These are phyloP conservation scores for Chromoteleia sp. DNA, from an alignment of 2,888 invertebrate species.

Conservation along the genomic window DNA sequence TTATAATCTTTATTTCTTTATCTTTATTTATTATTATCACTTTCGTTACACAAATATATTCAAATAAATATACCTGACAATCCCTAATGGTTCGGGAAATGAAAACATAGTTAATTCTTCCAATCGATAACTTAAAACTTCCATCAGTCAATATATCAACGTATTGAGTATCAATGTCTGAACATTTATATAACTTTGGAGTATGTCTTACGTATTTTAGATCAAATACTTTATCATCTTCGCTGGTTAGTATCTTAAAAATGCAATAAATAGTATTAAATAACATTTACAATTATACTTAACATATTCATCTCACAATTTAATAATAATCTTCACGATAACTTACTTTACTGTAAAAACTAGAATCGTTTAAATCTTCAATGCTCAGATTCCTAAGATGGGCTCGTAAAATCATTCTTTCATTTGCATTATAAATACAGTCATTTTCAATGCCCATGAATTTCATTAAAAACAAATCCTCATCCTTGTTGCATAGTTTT, in stretches of 20 bases:
- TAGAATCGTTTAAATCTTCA: slow-evolving; percentile 90
- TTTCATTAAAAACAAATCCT: slow-evolving; percentile 89
- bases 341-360: slow-evolving; percentile 90
- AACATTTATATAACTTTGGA: slow-evolving; percentile 86
- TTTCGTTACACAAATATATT: no score
- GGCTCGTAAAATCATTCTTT: slow-evolving; percentile 90
- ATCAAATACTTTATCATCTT: slow-evolving; percentile 92
- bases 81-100: slow-evolving; percentile 88
- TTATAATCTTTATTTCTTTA: no score
- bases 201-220: slow-evolving; percentile 91
- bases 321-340: neutral
- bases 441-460: slow-evolving; percentile 90
- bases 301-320: neutral
- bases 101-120: slow-evolving; percentile 90
- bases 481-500: slow-evolving; percentile 89
- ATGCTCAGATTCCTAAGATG: slow-evolving; percentile 89
- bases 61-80: slow-evolving; percentile 86
- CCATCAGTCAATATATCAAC: slow-evolving; percentile 88
- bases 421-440: slow-evolving; percentile 91
- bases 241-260: slow-evolving; percentile 89
- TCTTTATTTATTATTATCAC: no score
- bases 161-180: slow-evolving; percentile 85
- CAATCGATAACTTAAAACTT: slow-evolving; percentile 89
- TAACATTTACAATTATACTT: no score
- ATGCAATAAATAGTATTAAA: neutral